These are phyloP conservation scores for Andrena cerasifolii DNA, from an alignment of 1,140 invertebrate species.

Conservation along the genomic window DNA sequence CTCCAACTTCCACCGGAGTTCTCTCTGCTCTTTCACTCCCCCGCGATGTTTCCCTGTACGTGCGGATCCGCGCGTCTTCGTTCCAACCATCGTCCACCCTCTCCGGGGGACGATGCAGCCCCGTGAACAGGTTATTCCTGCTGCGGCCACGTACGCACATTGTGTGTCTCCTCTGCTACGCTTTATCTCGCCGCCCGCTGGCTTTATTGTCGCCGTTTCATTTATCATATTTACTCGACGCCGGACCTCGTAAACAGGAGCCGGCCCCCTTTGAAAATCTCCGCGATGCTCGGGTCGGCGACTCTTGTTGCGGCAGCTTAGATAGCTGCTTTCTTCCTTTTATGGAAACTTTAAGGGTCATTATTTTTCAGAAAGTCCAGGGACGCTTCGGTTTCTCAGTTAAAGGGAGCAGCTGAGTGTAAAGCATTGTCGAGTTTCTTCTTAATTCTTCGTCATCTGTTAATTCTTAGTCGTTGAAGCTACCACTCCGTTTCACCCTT, in stretches of 20 bases:
- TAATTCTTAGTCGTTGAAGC: too few species aligned
- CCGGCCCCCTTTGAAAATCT: not conserved
- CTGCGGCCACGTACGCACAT: not conserved
- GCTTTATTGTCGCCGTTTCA: not conserved
- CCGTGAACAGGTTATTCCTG: slow-evolving; percentile 23
- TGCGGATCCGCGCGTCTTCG: slow-evolving; percentile 15
- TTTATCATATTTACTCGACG: slow-evolving; percentile 33
- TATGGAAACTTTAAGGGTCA: not conserved
- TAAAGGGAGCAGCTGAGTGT: too few species aligned
- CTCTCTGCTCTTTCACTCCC: too few species aligned
- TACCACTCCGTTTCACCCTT: too few species aligned
- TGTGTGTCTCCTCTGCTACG: not conserved
- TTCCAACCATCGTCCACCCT: not conserved
- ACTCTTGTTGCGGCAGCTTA: too few species aligned
- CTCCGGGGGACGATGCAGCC: not conserved
- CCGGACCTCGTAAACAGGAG: not conserved
- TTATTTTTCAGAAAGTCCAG: too few species aligned
- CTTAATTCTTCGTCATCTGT: too few species aligned
- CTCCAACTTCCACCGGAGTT: not conserved
- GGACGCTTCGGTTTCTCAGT: too few species aligned
- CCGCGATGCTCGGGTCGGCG: not conserved
- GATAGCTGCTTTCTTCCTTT: not conserved
- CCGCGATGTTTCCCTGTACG: too few species aligned
- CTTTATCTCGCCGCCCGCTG: not conserved
- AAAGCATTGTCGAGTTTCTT: too few species aligned